Conservation (phyloP, 2,888 invertebrate species). For the Odontomyia ornata region DNA sequence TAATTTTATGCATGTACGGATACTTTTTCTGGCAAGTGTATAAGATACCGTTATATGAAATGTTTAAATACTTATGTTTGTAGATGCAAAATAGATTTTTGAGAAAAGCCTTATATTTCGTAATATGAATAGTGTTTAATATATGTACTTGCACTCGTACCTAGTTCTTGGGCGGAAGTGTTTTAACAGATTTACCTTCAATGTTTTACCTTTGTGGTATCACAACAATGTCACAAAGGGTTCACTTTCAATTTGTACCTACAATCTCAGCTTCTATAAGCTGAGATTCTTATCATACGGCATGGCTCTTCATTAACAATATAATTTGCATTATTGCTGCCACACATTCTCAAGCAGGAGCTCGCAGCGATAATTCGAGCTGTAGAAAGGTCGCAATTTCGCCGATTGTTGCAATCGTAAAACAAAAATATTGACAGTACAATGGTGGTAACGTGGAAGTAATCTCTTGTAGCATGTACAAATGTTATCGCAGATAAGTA, state of each 20-base stretch:
- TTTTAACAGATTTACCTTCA: no score
- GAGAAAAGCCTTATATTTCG: no score
- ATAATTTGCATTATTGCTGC: constrained; percentile 13
- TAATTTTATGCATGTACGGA: no score
- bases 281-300: neutral
- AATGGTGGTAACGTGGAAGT: constrained; percentile 19
- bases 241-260: neutral
- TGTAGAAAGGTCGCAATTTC: constrained; percentile 17
- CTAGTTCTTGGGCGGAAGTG: no score
- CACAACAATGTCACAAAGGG: neutral
- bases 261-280: neutral
- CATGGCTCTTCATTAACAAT: constrained; percentile 1
- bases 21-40: no score
- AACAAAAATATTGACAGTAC: constrained; percentile 36
- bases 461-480: constrained; percentile 22
- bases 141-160: no score
- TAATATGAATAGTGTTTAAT: no score
- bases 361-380: neutral
- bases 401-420: constrained; percentile 31
- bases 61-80: no score
- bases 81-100: no score
- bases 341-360: neutral
- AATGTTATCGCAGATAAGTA: neutral
- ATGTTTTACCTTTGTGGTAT: no score
- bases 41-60: no score